Evolutionary conservation across 1,140 invertebrate genomes (phyloP), one percentile per base, ranked within the genome.

Genomic region (Nebria ingens): DNA sequence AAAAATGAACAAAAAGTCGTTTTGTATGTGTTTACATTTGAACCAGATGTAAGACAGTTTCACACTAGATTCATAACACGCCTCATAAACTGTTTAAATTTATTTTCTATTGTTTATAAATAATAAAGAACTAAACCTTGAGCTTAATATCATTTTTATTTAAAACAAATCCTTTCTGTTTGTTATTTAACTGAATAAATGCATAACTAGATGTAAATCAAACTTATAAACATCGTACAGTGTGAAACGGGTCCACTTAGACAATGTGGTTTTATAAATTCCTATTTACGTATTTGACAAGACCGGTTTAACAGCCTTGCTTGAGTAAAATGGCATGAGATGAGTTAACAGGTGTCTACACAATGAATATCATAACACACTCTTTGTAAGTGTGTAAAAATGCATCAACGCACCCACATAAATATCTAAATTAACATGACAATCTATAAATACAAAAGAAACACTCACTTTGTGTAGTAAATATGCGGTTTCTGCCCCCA

Each of bases 301-400:
- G 40, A 45, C 40, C 40, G 40, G 40, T 45, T 45, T 45, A 45
- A 17, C 40, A 4, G 17, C 9, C 25, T 45, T 45, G 3, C 6
- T 45, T 6, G 6, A 45, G 3, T 45, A 17, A 6, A 45, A 45
- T 11, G 40, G 40, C 6, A 45, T 17, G 40, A 45, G 15, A 45
- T 17, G 40, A 45, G 40, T 17, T 11, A 45, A 45, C 40, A 45
- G 40, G 40, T 45, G 40, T 45, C 40, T 45, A 34, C 6, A 34
- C 6, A 9, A 34, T 34, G n/a, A 34, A 34, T 34, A 34, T 34
- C 25, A 34, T 9, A 34, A 9, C 25, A 34, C 25, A 34, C 6
- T 34, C 25, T 9, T 34, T 34, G n/a, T n/a, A n/a, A n/a, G n/a
- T n/a, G n/a, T 34, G 6, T 34, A 34, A 34, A 6, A 34, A 34